These are phyloP conservation scores for Eira barbara DNA, from an alignment of 2,113 vertebrate genomes.

Conservation along the genomic window DNA sequence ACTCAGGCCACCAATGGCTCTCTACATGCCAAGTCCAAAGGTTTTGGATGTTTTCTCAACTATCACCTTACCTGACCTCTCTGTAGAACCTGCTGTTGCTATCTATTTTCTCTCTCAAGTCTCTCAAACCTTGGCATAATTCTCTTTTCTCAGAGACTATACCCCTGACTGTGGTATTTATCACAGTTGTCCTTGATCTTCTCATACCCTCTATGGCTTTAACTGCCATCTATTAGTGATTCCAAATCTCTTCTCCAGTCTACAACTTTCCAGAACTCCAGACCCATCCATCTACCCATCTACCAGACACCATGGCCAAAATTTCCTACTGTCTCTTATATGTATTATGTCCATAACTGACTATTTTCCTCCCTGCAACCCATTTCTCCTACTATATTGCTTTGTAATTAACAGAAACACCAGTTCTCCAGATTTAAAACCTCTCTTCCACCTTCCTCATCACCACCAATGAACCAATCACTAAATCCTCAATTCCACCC, in stretches of 20 bases:
- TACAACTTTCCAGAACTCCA: not conserved
- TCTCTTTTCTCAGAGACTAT: not conserved
- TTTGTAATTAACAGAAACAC: not conserved
- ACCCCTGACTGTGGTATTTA: not conserved
- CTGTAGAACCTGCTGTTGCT: not conserved
- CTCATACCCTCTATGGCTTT: not conserved
- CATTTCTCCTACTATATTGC: not conserved
- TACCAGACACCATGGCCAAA: not conserved
- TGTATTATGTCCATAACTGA: not conserved
- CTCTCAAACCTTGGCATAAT: not conserved
- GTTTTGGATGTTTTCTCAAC: not conserved
- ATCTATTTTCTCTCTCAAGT: not conserved
- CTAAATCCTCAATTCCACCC: not conserved
- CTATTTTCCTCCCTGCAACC: not conserved
- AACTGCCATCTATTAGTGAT: not conserved
- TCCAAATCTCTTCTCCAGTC: not conserved
- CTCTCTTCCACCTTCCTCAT: not conserved
- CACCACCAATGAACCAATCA: not conserved
- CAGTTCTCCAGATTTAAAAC: constrained; percentile 18
- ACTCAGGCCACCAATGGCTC: not conserved
- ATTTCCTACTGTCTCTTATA: not conserved
- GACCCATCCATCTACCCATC: not conserved
- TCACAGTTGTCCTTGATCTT: not conserved
- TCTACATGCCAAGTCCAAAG: constrained; percentile 2
- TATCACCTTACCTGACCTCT: not conserved